Evolutionary conservation across 2,797 vertebrate genomes (phyloP).

Genomic region (Tauraco hartlaubi): DNA sequence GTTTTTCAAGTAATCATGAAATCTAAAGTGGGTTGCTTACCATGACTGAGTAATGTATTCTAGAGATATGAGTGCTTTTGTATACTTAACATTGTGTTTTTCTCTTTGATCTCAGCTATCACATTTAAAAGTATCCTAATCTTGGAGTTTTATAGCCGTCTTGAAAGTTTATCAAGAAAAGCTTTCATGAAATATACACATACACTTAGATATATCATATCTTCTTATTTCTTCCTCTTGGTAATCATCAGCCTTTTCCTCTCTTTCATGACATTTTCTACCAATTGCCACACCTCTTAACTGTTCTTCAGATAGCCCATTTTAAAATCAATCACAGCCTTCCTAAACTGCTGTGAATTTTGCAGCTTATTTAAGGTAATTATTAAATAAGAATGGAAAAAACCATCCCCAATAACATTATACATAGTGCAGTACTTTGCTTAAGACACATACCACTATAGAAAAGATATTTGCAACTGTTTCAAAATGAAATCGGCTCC

Average conservation of each 20-base stretch:
- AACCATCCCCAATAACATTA: rapidly evolving
- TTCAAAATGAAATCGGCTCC: background rate
- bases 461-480: background rate
- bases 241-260: background rate
- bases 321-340: background rate
- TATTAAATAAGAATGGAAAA: background rate
- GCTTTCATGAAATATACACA: background rate
- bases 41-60: slow-evolving; percentile 44
- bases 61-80: slow-evolving; percentile 50
- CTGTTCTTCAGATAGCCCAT: background rate
- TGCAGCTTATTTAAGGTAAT: background rate
- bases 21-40: slow-evolving; percentile 67
- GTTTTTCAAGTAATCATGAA: slow-evolving; percentile 66
- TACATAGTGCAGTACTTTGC: background rate
- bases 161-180: slow-evolving; percentile 51
- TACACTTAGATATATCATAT: background rate
- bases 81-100: slow-evolving; percentile 60
- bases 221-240: background rate
- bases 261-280: background rate
- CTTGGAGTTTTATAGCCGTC: slow-evolving; percentile 8
- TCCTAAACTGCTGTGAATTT: background rate
- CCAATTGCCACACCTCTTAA: background rate
- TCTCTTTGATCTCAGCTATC: slow-evolving; percentile 51
- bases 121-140: slow-evolving; percentile 37
- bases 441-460: background rate